Conservation (phyloP, 2,797 vertebrate genomes). For the Molossus alvarezi region DNA sequence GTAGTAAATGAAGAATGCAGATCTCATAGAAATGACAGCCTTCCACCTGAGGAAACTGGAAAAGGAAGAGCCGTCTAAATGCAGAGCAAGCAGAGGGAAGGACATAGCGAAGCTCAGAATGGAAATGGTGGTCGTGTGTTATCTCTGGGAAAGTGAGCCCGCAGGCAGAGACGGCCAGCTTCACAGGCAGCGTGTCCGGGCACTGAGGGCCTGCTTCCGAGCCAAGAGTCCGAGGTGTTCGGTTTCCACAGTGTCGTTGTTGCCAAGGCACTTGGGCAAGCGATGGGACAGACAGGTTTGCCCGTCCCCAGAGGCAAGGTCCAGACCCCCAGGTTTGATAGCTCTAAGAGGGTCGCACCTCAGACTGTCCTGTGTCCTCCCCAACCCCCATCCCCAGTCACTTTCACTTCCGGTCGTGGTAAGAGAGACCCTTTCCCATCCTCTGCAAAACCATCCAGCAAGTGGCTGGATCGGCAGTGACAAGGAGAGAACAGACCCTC, state of each 20-base stretch:
- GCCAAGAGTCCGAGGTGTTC: conserved; percentile 25
- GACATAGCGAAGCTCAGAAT: not conserved
- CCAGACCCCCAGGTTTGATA: not conserved
- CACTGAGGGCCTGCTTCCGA: not conserved
- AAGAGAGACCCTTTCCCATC: not conserved
- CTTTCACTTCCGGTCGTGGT: not conserved
- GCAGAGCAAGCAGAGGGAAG: not conserved
- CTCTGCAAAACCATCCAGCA: not conserved
- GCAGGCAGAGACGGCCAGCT: not conserved
- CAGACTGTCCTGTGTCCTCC: not conserved
- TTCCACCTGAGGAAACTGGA: not conserved
- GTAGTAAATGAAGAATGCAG: not conserved
- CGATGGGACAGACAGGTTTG: not conserved
- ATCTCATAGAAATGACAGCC: not conserved
- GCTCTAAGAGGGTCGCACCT: not conserved
- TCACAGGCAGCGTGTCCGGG: not conserved
- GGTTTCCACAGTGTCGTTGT: conserved; percentile 39
- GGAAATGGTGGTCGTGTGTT: conserved; percentile 21
- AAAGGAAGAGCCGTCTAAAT: not conserved
- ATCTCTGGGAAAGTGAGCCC: not conserved
- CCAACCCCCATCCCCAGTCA: rapidly evolving
- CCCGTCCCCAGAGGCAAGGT: not conserved
- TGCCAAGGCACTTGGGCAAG: not conserved
- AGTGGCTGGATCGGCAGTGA: not conserved
- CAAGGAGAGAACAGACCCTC: not conserved